Evolutionary conservation across 2,888 invertebrate species (phyloP), one percentile per base, ranked within the genome.

Genomic region (Capitulum mitella): DNA sequence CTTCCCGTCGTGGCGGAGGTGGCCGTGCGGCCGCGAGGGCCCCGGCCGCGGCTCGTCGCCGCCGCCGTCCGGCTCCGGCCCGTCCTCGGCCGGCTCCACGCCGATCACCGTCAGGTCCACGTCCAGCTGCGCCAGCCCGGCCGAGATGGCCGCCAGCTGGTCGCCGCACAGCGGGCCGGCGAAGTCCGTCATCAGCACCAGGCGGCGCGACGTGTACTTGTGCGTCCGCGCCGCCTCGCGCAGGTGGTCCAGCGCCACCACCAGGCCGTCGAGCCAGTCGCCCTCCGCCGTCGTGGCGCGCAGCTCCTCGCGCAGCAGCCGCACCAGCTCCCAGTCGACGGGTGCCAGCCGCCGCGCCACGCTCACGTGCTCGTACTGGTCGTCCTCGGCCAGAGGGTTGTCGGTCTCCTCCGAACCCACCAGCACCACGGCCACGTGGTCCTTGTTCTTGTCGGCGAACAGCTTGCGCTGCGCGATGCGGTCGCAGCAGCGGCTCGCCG

Each of bases 181-280:
- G 79, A 92, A 90, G 83, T 92, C 90, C 0, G 91, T 90, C 83
- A 92, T 88, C 37, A 92, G 84, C 58, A 92, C 88, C 77, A 92
- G 87, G 82, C 70, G 70, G 37, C 70, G 70, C 37, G 37, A 8
- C 16, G 32, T 8, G 70, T 70, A 70, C 70, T 37, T 37, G 51
- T 43, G 82, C 80, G 81, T 82, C 82, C 82, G 84, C 84, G 82
- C 85, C 83, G 81, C 79, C 82, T 85, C 84, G 82, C 86, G 86
- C 74, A 89, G 86, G 82, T 88, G 86, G 77, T 88, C 87, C 79
- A 89, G 86, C 8, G 90, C 90, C 22, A 90, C 89, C 54, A 88
- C 83, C 0, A 91, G 83, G 1, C 89, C 88, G 85, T 91, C 90
- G 81, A 92, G 85, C 90, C 92, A 92, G 83, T 92, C 90, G 1